Evolutionary conservation across 1,140 invertebrate species (phyloP).

Genomic region (Prorops nasuta): DNA sequence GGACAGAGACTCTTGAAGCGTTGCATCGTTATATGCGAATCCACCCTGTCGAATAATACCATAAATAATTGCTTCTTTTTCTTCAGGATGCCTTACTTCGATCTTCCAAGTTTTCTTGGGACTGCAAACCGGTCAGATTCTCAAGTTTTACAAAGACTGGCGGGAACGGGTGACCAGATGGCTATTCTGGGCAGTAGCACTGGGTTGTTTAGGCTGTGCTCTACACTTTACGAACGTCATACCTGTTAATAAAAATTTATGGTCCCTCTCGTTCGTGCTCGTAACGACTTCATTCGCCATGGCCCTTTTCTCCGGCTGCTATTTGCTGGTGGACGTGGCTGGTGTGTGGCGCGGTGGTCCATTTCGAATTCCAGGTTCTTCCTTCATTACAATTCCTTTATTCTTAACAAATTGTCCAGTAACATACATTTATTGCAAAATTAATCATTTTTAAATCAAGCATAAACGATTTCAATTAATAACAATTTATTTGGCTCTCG

Average conservation of each 20-base stretch:
- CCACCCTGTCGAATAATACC: no score
- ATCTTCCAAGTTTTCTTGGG: conserved; percentile 68
- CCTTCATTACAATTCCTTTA: no score
- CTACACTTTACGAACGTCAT: conserved; percentile 67
- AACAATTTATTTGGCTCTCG: no score
- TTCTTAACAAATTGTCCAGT: no score
- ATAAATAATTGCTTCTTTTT: no score
- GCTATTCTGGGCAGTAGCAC: conserved; percentile 62
- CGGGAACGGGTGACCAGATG: conserved; percentile 66
- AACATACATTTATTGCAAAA: no score
- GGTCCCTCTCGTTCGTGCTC: conserved; percentile 87
- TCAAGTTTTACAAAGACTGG: conserved; percentile 58
- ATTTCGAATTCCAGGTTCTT: conserved; percentile 71
- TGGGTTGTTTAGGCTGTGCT: conserved; percentile 55
- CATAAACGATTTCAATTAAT: no score
- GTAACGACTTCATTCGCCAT: conserved; percentile 75
- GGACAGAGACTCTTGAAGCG: not conserved
- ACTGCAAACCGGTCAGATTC: conserved; percentile 66
- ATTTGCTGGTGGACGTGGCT: conserved; percentile 78
- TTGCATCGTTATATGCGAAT: no score
- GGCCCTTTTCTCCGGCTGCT: conserved; percentile 70
- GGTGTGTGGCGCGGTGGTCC: conserved; percentile 80
- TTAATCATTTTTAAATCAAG: no score
- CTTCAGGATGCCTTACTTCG: conserved; percentile 58
- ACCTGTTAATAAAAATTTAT: conserved; percentile 91